These are phyloP conservation scores for Tragelaphus oryx DNA, from an alignment of 2,797 vertebrate species.

Conservation along the genomic window DNA sequence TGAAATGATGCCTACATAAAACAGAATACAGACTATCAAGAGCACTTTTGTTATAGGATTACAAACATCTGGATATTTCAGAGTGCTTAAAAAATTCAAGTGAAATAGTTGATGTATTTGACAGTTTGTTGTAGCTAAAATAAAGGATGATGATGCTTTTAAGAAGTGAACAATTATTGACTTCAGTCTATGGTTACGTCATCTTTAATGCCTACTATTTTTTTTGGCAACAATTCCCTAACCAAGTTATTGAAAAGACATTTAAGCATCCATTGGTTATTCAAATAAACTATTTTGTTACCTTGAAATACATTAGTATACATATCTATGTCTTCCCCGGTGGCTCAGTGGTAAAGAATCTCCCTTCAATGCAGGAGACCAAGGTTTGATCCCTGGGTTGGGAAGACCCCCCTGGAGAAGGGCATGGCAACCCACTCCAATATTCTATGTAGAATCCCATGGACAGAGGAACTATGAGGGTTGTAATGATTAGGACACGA, in stretches of 20 bases:
- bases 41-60: not conserved
- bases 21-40: not conserved
- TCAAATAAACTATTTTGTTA: not conserved
- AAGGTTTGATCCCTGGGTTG: not conserved
- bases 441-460: not conserved
- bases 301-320: not conserved
- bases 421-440: not conserved
- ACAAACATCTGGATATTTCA: not conserved
- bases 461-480: not conserved
- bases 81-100: not conserved
- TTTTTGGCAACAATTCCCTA: not conserved
- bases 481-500: not conserved
- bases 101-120: not conserved
- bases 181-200: not conserved
- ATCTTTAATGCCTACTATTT: slow-evolving; percentile 6
- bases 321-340: fast-evolving
- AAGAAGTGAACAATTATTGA: not conserved
- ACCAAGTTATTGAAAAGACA: not conserved
- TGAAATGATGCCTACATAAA: not conserved
- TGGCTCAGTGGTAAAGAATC: not conserved
- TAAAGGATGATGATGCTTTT: not conserved
- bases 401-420: not conserved
- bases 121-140: not conserved
- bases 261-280: not conserved
- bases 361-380: not conserved